Conservation (phyloP, 2,113 vertebrate species). For the Neomonachus schauinslandi region DNA sequence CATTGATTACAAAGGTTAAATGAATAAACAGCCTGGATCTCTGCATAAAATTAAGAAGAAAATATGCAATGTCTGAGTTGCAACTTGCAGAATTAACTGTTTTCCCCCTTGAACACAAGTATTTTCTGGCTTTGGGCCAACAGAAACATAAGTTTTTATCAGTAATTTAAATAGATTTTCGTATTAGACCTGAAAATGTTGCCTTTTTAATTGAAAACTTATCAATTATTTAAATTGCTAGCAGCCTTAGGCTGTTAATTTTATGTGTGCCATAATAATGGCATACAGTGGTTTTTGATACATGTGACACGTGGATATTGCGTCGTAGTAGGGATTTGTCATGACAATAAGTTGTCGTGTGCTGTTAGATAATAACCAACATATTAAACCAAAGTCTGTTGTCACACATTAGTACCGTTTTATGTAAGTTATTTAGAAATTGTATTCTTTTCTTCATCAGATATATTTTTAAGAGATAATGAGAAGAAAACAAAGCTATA, state of each 20-base stretch:
- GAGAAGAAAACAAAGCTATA: conserved; percentile 82
- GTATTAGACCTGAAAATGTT: conserved; percentile 75
- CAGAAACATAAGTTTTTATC: conserved; percentile 66
- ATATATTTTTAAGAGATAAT: conserved; percentile 82
- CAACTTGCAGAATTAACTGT: conserved; percentile 37
- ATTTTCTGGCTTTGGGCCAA: conserved; percentile 71
- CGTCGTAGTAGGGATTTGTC: conserved; percentile 46
- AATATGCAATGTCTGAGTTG: background rate
- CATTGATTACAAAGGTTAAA: background rate
- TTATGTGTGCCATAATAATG: conserved; percentile 67
- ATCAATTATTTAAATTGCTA: conserved; percentile 81
- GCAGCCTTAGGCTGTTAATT: conserved; percentile 75
- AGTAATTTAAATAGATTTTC: conserved; percentile 79
- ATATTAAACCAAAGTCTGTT: conserved; percentile 66
- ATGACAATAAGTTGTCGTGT: conserved; percentile 24
- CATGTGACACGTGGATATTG: conserved; percentile 36
- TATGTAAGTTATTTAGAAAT: conserved; percentile 79
- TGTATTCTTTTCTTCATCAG: conserved; percentile 75
- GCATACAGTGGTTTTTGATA: conserved; percentile 58
- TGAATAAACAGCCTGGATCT: background rate
- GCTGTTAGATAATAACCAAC: conserved; percentile 70
- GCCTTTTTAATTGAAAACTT: conserved; percentile 83
- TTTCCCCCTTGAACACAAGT: background rate
- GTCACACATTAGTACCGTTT: conserved; percentile 66
- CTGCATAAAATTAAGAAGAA: background rate